These are phyloP conservation scores for Littorina saxatilis DNA, from an alignment of 1,140 invertebrate species.

Conservation along the genomic window DNA sequence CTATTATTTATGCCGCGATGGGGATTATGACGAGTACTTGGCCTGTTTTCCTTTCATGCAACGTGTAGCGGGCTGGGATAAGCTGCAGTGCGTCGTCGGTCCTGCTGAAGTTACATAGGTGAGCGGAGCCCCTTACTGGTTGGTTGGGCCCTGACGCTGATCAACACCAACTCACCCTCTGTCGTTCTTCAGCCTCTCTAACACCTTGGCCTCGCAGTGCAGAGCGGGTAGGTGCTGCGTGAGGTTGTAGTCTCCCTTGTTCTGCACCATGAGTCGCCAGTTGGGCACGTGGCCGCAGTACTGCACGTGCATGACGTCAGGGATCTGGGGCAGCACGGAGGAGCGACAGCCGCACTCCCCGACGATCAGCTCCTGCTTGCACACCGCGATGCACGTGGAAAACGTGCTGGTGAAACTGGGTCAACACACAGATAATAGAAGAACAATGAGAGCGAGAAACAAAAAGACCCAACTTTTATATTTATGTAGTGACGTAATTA, in stretches of 20 bases:
- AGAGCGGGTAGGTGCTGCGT: conserved; percentile 44
- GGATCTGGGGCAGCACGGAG: conserved; percentile 55
- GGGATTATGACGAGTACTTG: no score
- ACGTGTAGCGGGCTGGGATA: no score
- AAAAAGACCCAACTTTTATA: no score
- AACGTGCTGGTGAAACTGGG: conserved; percentile 58
- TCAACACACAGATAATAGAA: no score
- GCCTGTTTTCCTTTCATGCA: no score
- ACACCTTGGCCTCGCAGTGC: conserved; percentile 62
- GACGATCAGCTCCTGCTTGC: conserved; percentile 67
- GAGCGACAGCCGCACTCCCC: conserved; percentile 64
- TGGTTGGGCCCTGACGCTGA: no score
- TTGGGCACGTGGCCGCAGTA: conserved; percentile 66
- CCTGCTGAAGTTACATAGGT: no score
- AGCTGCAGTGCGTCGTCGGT: no score
- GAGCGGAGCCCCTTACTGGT: no score
- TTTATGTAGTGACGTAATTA: no score
- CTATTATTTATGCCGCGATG: no score
- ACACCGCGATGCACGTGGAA: conserved; percentile 68
- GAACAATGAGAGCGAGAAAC: no score
- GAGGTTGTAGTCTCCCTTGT: conserved; percentile 11
- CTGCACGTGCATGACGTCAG: conserved; percentile 46
- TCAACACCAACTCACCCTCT: conserved; percentile 37
- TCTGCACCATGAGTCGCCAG: conserved; percentile 52
- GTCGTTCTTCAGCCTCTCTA: conserved; percentile 64